phyloP scores from a whole-genome alignment of 2,888 invertebrate species.

The Acanthosepion pharaonis region DNA sequence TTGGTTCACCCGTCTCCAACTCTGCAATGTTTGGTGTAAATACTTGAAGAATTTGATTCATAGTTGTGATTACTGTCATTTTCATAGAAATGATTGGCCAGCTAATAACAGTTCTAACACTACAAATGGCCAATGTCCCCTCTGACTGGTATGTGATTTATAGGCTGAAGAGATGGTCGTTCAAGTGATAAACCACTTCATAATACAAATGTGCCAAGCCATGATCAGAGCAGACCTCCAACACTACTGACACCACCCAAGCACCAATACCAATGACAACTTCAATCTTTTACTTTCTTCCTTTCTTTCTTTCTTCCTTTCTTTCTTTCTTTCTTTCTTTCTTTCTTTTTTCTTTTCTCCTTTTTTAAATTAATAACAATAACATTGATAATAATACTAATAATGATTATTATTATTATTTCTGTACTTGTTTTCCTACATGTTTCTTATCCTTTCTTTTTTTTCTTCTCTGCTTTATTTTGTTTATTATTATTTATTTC shows the following conservation, averaged over 20 bases:
- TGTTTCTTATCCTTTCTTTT: too few relatives aligned
- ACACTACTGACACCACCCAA: not conserved
- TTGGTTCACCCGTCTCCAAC: not conserved
- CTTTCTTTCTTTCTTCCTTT: not conserved
- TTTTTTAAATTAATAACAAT: too few relatives aligned
- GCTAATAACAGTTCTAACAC: slow-evolving; percentile 36
- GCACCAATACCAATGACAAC: not conserved
- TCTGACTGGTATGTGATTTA: not conserved
- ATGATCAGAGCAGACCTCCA: slow-evolving; percentile 33
- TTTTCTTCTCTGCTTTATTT: too few relatives aligned
- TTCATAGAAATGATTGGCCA: slow-evolving; percentile 6
- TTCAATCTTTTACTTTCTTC: not conserved
- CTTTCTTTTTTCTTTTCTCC: not conserved
- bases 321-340: not conserved
- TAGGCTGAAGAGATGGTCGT: slow-evolving; percentile 35
- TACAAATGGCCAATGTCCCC: slow-evolving; percentile 36
- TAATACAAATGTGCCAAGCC: slow-evolving; percentile 41
- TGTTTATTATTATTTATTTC: too few relatives aligned
- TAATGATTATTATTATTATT: too few relatives aligned
- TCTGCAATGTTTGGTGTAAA: slow-evolving; percentile 33
- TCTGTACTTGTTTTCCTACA: too few relatives aligned
- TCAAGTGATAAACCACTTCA: slow-evolving; percentile 44
- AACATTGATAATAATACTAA: too few relatives aligned
- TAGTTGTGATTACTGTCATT: slow-evolving; percentile 33
- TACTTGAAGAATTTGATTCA: slow-evolving; percentile 33